Evolutionary conservation across 2,797 vertebrate species (phyloP).

Genomic region (Rousettus madagascariensis): DNA sequence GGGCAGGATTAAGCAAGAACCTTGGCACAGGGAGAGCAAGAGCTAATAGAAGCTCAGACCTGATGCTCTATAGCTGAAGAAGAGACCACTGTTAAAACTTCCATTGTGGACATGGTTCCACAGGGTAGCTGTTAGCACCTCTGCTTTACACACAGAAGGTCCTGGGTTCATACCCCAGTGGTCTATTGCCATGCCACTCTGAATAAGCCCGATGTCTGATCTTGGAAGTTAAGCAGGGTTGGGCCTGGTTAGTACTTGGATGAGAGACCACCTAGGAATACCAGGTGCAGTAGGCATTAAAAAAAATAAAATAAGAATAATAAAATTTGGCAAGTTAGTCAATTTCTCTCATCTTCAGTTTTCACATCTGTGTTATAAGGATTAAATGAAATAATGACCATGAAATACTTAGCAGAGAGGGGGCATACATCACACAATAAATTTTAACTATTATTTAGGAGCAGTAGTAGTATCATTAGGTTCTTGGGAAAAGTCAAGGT

Average conservation of each 20-base stretch:
- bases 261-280: too few relatives aligned
- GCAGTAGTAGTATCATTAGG: neutral
- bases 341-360: neutral
- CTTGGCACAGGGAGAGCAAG: conserved; percentile 81
- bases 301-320: too few relatives aligned
- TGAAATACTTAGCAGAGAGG: neutral
- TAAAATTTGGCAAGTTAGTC: neutral
- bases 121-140: too few relatives aligned
- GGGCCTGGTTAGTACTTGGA: too few relatives aligned
- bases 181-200: too few relatives aligned
- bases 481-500: neutral
- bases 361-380: neutral
- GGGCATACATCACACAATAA: neutral
- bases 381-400: neutral
- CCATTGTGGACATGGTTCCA: conserved; percentile 71
- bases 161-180: too few relatives aligned
- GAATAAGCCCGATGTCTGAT: too few relatives aligned
- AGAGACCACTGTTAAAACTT: conserved; percentile 88
- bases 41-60: neutral
- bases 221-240: too few relatives aligned
- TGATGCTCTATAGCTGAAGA: conserved; percentile 82
- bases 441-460: neutral
- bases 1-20: conserved; percentile 88
- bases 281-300: too few relatives aligned
- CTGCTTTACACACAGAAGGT: too few relatives aligned